Percentiles rank a stretch among this genome's conserved stretches.
Evolutionary conservation across 2,888 invertebrate species (phyloP).

Genomic region (Merodon equestris): DNA sequence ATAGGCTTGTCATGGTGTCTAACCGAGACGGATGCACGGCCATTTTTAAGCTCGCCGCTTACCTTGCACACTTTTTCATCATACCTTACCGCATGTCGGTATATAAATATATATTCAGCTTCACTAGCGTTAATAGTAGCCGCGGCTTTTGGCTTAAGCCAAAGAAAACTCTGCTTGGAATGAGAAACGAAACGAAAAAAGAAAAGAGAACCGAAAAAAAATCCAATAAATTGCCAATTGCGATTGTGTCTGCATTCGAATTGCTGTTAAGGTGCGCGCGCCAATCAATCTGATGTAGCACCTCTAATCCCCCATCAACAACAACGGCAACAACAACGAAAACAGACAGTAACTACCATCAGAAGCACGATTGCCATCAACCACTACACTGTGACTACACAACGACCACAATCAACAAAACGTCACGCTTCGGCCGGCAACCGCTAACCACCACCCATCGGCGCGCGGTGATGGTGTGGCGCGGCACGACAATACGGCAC

Average conservation of each 20-base stretch:
- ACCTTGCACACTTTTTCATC: slow-evolving; percentile 39
- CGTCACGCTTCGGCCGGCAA: slow-evolving; percentile 43
- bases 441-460: slow-evolving; percentile 22
- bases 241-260: slow-evolving; percentile 65
- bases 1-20: slow-evolving; percentile 53
- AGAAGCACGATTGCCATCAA: no score
- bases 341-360: no score
- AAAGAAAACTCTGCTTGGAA: no score
- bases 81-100: not conserved
- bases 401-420: slow-evolving; percentile 5
- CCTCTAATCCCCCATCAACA: slow-evolving; percentile 53
- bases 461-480: not conserved
- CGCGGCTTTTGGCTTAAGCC: not conserved
- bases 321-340: slow-evolving; percentile 41
- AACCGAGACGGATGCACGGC: slow-evolving; percentile 42
- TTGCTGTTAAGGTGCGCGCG: slow-evolving; percentile 63
- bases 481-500: no score
- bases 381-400: no score
- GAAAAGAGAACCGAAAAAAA: slow-evolving; percentile 45
- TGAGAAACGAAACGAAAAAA: slow-evolving; percentile 1
- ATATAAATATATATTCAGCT: no score
- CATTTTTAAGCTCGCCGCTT: slow-evolving; percentile 55
- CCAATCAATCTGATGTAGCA: slow-evolving; percentile 66
- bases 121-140: no score
- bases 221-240: slow-evolving; percentile 63